Conservation (phyloP, 2,113 vertebrate species). For the Pardalotus punctatus region DNA sequence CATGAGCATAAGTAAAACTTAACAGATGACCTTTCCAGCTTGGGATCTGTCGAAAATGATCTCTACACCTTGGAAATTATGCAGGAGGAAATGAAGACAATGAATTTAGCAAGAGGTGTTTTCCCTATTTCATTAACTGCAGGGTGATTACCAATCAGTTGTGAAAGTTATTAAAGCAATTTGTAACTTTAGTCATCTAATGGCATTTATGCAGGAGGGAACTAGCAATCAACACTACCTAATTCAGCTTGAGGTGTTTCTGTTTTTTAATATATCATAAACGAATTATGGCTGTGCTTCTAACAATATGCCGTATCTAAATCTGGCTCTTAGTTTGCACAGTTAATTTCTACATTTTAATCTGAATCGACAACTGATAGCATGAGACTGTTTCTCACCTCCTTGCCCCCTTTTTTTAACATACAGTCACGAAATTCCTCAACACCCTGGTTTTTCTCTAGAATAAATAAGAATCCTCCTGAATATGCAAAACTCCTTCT, state of each 20-base stretch:
- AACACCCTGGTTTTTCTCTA: neutral
- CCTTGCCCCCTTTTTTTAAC: neutral
- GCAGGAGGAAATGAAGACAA: constrained; percentile 21
- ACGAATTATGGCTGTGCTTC: neutral
- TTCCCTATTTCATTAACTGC: constrained; percentile 28
- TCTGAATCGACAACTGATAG: neutral
- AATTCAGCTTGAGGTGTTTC: constrained; percentile 1
- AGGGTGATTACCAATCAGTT: constrained; percentile 13
- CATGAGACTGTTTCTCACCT: neutral
- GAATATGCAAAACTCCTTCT: neutral
- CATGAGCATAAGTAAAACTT: neutral
- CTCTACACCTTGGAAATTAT: neutral
- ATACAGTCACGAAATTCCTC: neutral
- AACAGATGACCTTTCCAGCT: neutral
- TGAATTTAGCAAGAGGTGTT: neutral
- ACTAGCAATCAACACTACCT: neutral
- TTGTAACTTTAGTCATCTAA: constrained; percentile 30
- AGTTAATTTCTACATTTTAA: neutral
- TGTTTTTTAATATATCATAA: neutral
- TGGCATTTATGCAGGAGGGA: neutral
- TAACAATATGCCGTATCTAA: neutral
- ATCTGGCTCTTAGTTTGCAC: neutral
- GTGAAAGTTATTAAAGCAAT: constrained; percentile 47
- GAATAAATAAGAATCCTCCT: neutral
- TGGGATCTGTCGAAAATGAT: neutral